These are phyloP conservation scores for Eupelmus urozonus DNA, from an alignment of 2,888 invertebrate species.

Conservation along the genomic window DNA sequence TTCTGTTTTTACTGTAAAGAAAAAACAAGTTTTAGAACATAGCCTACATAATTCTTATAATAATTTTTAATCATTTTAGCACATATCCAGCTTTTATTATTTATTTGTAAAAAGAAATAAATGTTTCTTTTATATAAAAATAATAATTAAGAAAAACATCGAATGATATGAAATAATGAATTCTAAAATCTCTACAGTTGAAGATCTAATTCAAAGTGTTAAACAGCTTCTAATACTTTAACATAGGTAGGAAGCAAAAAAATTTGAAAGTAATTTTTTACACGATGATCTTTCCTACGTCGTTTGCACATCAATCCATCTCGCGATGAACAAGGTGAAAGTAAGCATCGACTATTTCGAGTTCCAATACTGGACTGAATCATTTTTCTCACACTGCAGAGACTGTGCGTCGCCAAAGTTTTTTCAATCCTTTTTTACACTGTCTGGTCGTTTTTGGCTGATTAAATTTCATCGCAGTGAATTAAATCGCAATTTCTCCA, in stretches of 20 bases:
- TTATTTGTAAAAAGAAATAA: slow-evolving; percentile 9
- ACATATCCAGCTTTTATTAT: too few species aligned
- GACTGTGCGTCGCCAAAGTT: slow-evolving; percentile 52
- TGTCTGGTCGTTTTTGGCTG: background rate
- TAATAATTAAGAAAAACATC: background rate
- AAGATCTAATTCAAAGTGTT: background rate
- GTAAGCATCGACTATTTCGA: slow-evolving; percentile 43
- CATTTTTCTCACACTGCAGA: slow-evolving; percentile 50
- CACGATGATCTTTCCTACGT: background rate
- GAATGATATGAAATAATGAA: too few species aligned
- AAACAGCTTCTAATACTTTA: slow-evolving; percentile 15
- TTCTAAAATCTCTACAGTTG: too few species aligned
- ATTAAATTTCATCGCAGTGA: slow-evolving; percentile 16
- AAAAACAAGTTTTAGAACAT: too few species aligned
- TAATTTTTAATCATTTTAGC: too few species aligned
- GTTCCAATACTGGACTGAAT: too few species aligned
- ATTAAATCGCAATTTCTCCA: slow-evolving; percentile 11
- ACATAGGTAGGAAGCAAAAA: background rate
- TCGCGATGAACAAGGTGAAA: slow-evolving; percentile 47
- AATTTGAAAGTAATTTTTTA: slow-evolving; percentile 48
- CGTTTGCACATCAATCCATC: slow-evolving; percentile 28
- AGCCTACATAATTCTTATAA: too few species aligned
- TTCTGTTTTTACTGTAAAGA: too few species aligned
- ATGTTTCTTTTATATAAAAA: background rate
- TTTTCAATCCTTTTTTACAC: slow-evolving; percentile 15